Evolutionary conservation across 2,113 vertebrate genomes (phyloP), one percentile per base, ranked within the genome.

Genomic region (Callionymus lyra): DNA sequence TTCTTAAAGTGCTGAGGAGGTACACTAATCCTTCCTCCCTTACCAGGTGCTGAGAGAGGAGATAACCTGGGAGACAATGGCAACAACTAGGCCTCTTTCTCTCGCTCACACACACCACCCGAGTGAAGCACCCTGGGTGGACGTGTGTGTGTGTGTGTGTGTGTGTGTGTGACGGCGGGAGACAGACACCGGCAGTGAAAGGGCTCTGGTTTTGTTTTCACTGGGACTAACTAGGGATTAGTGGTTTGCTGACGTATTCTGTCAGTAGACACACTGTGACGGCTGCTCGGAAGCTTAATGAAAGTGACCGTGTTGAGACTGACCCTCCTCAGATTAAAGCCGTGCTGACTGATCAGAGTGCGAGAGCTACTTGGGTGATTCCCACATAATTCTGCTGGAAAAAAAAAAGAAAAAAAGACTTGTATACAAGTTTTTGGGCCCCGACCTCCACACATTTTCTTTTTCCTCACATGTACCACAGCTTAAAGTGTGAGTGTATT

Each of bases 171-270:
- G 46, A 21, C 4, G 21, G 21, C n/a, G 62, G 6, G n/a, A 64
- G 65, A 47, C 38, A 57, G 70, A 68, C 62, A 70, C 68, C 70
- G 66, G 39, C 60, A 74, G 43, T 17, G 47, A 38, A 47, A 44
- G 58, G 43, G 43, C 45, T 69, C 63, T 63, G 64, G 66, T 73
- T 65, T 76, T 84, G 81, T 84, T 84, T 82, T 77, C 45, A 53
- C 53, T 67, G 70, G 18, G 60, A 42, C 64, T 77, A 76, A 84
- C 62, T 31, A 46, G 68, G 76, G 79, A 83, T 86, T 84, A 86
- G 79, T 58, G 41, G 34, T 65, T 61, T n/a, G 76, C 59, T 80
- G 81, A 84, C 46, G 47, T 56, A 53, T 79, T 69, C 80, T 80
- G 80, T 85, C 84, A 81, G 46, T 65, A 32, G 54, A 49, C 73